Percentiles rank a stretch among this genome's conserved stretches.
Evolutionary conservation across 2,797 vertebrate genomes (phyloP).

Genomic region (Lerista edwardsae): DNA sequence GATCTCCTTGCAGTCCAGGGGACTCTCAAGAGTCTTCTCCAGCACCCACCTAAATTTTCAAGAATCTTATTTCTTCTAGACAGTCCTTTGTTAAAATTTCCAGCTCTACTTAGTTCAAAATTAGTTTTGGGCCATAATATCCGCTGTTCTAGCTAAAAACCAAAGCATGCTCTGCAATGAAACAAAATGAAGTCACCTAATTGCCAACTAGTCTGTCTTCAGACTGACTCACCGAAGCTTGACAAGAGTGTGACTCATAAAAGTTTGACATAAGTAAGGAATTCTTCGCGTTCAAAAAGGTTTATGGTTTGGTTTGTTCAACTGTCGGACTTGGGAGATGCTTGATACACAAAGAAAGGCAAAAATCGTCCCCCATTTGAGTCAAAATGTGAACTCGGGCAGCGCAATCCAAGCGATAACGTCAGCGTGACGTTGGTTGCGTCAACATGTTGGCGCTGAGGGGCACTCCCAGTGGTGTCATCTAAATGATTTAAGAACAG

Average conservation of each 20-base stretch:
- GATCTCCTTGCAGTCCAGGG: too few relatives aligned
- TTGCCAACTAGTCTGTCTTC: slow-evolving; percentile 11
- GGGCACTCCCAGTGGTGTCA: too few relatives aligned
- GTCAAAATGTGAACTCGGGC: background rate
- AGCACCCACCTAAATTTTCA: too few relatives aligned
- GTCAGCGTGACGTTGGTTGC: too few relatives aligned
- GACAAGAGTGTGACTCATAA: slow-evolving; percentile 9
- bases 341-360: background rate
- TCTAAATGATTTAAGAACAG: too few relatives aligned
- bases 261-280: background rate
- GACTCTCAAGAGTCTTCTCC: too few relatives aligned
- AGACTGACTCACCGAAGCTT: slow-evolving; percentile 12
- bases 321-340: background rate
- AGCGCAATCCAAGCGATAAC: too few relatives aligned
- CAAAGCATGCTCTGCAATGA: background rate
- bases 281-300: slow-evolving; percentile 30
- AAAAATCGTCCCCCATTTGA: background rate
- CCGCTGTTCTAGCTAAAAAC: background rate
- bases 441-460: too few relatives aligned
- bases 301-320: background rate
- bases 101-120: too few relatives aligned
- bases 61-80: too few relatives aligned
- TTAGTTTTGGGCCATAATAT: too few relatives aligned
- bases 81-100: too few relatives aligned
- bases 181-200: slow-evolving; percentile 11